Conservation (phyloP, 1,140 invertebrate species). For the Cydia splendana region DNA sequence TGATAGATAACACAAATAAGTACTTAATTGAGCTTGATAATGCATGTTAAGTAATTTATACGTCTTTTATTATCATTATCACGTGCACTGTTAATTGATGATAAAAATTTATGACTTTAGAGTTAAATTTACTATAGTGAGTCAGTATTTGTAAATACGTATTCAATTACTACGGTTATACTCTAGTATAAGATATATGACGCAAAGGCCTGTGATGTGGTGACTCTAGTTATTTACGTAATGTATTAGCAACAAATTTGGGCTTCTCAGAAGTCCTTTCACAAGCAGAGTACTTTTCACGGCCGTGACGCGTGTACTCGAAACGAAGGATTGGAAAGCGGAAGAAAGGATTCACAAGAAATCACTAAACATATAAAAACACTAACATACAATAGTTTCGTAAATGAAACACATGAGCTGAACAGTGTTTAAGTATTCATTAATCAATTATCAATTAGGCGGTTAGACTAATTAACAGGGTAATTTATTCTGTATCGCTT, state of each 20-base stretch:
- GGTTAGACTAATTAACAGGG: background rate
- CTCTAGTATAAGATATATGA: no score
- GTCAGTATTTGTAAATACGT: background rate
- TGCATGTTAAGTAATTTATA: background rate
- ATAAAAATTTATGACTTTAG: background rate
- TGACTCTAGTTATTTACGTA: background rate
- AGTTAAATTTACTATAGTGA: conserved; percentile 3
- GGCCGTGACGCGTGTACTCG: no score
- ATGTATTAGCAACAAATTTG: background rate
- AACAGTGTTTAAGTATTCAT: background rate
- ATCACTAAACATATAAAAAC: no score
- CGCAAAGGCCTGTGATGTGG: no score
- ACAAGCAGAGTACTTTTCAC: no score
- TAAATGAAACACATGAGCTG: background rate
- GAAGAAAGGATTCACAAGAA: no score
- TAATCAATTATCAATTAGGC: background rate
- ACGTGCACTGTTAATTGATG: background rate
- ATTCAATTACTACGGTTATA: background rate
- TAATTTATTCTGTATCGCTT: conserved; percentile 1
- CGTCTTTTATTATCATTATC: conserved; percentile 3
- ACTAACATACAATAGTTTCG: no score
- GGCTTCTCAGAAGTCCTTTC: no score
- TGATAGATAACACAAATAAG: conserved; percentile 4
- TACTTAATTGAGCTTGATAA: background rate
- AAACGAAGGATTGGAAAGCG: no score